Base-by-base conservation (phyloP, 2,888 invertebrate genomes). In the Eupithecia vulgata region DNA sequence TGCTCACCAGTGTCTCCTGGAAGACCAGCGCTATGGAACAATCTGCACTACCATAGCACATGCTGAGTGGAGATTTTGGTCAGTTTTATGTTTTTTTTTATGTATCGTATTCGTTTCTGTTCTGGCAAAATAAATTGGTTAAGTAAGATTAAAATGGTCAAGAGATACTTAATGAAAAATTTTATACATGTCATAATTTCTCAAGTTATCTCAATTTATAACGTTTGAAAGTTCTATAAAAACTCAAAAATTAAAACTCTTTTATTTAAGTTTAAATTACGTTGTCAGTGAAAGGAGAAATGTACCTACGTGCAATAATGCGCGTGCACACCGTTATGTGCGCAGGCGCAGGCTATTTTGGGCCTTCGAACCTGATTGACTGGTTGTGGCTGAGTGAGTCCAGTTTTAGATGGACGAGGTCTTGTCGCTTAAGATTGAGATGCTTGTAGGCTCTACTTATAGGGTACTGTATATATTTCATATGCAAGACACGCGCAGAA, bases 271-370 rank as follows among this genome's bases (percentile, higher is more conserved):
- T 87, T 79, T 83, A 91, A 83, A 87, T 86, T 87, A 82, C 86
- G 77, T 81, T 88, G 85, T 79, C 76, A 85, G 87, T 87, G 87
- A 88, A 88, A 91, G 90, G 91, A 89, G 92, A 92, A 92, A 92
- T 90, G 90, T 87, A 86, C 88, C 12, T 87, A 86, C 88, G 85
- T 88, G 88, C 82, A 77, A 80, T 79, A 79, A 78, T 83, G 86
- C 85, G 84, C 87, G 84, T 82, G 81, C 86, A 84, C 70, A 89
- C 91, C 91, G 91, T 91, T 91, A 91, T 81, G 79, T 78, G 78
- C 62, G 62, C 62, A 64, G 62, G 79, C 78, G 82, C 70, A 74
- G 81, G 85, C 87, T 92, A 92, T 92, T 92, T 92, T 91, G 89
- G 90, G 88, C 81, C 86, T 81, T 78, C 81, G 81, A 89, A 91